phyloP scores from a whole-genome alignment of 2,113 vertebrate genomes.

The Prunella fulvescens region DNA sequence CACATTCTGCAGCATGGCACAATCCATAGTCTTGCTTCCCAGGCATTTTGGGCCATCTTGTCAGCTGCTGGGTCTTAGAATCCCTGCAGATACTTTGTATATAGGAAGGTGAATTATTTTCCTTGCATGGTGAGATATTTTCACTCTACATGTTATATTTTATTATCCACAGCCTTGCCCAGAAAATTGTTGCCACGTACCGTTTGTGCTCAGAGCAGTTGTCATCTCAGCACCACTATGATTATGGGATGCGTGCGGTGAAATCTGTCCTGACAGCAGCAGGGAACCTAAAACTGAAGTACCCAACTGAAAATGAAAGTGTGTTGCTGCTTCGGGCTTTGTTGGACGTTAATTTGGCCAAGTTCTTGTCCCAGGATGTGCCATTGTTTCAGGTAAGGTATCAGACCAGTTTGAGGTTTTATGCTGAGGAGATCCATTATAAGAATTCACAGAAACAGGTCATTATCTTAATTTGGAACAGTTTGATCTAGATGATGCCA shows the following conservation, averaged over 20 bases:
- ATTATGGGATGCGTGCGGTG: slow-evolving; percentile 92
- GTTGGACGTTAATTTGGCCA: slow-evolving; percentile 91
- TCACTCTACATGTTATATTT: not conserved
- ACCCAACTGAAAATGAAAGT: slow-evolving; percentile 84
- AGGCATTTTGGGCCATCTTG: not conserved
- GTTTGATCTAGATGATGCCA: not conserved
- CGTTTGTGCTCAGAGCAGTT: slow-evolving; percentile 91
- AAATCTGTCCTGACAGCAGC: slow-evolving; percentile 93
- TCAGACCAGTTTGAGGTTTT: not conserved
- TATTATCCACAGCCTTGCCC: slow-evolving; percentile 77
- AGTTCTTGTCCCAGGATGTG: slow-evolving; percentile 91
- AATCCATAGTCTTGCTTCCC: not conserved
- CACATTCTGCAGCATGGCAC: not conserved
- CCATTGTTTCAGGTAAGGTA: slow-evolving; percentile 87
- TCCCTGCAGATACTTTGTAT: not conserved
- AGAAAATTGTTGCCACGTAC: slow-evolving; percentile 95
- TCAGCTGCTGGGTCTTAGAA: not conserved
- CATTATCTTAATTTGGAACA: not conserved
- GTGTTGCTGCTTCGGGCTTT: slow-evolving; percentile 84
- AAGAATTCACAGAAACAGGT: not conserved
- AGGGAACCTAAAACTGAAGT: slow-evolving; percentile 90
- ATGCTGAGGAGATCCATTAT: not conserved
- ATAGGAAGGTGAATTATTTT: not conserved
- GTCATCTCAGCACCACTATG: slow-evolving; percentile 92
- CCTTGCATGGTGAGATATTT: not conserved